Percentiles rank a stretch among this genome's conserved stretches.
phyloP scores from a whole-genome alignment of 2,888 invertebrate species.

The Dryobota labecula region DNA sequence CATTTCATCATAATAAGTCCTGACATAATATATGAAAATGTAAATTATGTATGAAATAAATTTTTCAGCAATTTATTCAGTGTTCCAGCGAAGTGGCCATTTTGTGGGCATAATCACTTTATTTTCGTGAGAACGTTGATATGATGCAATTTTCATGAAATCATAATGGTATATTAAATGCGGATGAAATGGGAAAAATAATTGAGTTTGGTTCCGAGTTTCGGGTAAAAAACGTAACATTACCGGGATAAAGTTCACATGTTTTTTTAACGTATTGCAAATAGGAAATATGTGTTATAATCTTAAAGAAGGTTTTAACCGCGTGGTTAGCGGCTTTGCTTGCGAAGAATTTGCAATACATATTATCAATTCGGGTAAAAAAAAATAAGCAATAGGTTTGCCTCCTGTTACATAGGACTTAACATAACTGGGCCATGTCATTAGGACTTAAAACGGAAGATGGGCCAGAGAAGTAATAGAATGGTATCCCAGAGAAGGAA shows the following conservation, averaged over 20 bases:
- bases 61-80: constrained; percentile 57
- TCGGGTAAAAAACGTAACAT: background rate
- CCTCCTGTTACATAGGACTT: background rate
- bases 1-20: constrained; percentile 8
- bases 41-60: constrained; percentile 57
- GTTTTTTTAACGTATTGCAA: background rate
- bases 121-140: constrained; percentile 48
- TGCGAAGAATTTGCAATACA: no score
- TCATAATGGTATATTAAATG: constrained; percentile 50
- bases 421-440: background rate
- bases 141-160: constrained; percentile 55
- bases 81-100: constrained; percentile 45
- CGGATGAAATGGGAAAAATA: constrained; percentile 25
- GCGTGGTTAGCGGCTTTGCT: background rate
- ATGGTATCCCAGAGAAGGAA: no score
- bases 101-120: constrained; percentile 61
- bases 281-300: background rate
- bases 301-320: background rate
- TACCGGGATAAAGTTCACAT: background rate
- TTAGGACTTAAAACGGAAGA: no score
- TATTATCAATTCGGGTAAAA: background rate
- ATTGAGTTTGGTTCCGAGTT: constrained; percentile 16
- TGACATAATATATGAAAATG: constrained; percentile 29
- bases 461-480: no score
- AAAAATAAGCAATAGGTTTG: background rate